phyloP scores from a whole-genome alignment of 2,113 vertebrate species.

The Saimiri boliviensis region DNA sequence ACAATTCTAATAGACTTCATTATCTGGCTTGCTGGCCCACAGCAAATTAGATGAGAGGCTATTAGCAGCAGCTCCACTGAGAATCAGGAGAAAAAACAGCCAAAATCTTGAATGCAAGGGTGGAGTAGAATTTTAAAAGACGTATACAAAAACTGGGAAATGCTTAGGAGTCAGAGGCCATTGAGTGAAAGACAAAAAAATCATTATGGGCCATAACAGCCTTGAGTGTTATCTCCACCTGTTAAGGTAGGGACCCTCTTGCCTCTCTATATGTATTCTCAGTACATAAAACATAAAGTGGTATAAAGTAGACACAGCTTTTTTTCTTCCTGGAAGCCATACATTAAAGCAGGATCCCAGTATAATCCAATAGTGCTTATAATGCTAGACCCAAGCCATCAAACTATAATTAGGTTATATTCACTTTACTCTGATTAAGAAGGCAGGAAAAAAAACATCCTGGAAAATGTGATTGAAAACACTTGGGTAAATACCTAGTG shows the following conservation, averaged over 20 bases:
- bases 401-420: constrained; percentile 36
- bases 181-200: background rate
- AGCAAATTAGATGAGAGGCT: constrained; percentile 65
- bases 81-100: constrained; percentile 20
- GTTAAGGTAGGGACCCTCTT: background rate
- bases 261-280: background rate
- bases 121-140: constrained; percentile 50
- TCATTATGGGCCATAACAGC: background rate
- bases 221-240: background rate
- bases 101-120: background rate
- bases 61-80: constrained; percentile 53
- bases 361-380: constrained; percentile 4
- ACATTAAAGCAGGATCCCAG: background rate
- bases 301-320: background rate
- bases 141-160: background rate
- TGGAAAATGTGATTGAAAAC: constrained; percentile 37
- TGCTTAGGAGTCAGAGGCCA: background rate
- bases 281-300: background rate
- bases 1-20: constrained; percentile 60
- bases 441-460: constrained; percentile 11
- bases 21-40: constrained; percentile 60
- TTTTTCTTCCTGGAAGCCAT: constrained; percentile 6
- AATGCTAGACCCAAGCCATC: background rate
- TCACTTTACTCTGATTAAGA: background rate
- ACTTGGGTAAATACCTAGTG: background rate